Evolutionary conservation across 2,888 invertebrate species (phyloP).

Genomic region (Achlya flavicornis): DNA sequence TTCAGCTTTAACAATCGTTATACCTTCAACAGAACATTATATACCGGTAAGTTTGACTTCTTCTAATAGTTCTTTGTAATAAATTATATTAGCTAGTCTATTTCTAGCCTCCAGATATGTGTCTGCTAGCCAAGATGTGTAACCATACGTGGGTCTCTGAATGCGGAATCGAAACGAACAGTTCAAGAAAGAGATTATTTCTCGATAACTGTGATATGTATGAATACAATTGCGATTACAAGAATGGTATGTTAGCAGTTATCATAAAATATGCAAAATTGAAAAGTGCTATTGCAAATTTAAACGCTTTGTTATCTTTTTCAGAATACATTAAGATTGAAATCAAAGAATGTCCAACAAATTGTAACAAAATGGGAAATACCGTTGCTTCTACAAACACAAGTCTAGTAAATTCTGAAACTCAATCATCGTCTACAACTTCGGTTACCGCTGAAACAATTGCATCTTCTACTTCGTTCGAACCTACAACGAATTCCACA

Average conservation of each 20-base stretch:
- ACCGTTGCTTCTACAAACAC: too few species aligned
- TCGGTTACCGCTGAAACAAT: too few species aligned
- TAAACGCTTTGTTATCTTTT: not conserved
- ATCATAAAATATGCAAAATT: not conserved
- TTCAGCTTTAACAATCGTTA: not conserved
- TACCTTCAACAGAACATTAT: conserved; percentile 39
- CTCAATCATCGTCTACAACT: too few species aligned
- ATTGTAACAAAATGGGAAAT: too few species aligned
- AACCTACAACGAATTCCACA: too few species aligned
- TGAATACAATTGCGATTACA: conserved; percentile 5
- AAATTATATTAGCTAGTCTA: not conserved
- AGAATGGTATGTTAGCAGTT: not conserved
- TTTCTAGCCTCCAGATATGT: not conserved
- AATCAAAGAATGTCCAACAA: too few species aligned
- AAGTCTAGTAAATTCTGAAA: too few species aligned
- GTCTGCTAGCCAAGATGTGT: not conserved
- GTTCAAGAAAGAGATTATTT: not conserved
- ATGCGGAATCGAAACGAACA: not conserved
- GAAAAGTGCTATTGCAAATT: too few species aligned
- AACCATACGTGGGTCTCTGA: conserved; percentile 5
- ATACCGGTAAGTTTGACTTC: conserved; percentile 37
- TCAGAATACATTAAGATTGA: too few species aligned
- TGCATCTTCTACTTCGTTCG: too few species aligned
- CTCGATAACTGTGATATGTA: conserved; percentile 5
- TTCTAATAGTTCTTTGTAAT: not conserved